Evolutionary conservation across 2,113 vertebrate species (phyloP), one percentile per base, ranked within the genome.

Genomic region (Anhinga anhinga): DNA sequence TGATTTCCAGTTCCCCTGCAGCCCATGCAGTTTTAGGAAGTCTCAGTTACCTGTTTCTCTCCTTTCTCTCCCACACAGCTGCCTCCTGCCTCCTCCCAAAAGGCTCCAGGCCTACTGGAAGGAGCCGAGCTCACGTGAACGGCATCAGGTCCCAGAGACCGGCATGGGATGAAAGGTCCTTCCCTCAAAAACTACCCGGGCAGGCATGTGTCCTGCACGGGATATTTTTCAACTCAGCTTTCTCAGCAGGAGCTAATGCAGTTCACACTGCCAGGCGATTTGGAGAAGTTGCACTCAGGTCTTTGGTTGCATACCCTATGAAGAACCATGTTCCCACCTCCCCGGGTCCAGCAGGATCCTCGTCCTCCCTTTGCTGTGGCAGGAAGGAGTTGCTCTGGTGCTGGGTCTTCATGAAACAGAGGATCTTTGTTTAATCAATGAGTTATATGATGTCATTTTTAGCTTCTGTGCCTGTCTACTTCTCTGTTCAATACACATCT

Each of bases 331-430:
- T n/a, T 63, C 50, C 49, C 45, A 58, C 30, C 59, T 70, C 49
- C 40, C 12, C 0, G 0, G 11, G 10, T 17, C 66, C 5, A 1
- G 5, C 34, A 77, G 76, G 38, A 61, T 49, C 58, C 29, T 66
- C 21, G 23, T 82, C 38, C 42, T 80, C 32, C n/a, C 34, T 58
- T 42, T 29, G 26, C 45, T 44, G 21, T 26, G 50, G 34, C 49
- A 62, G 45, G 65, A 50, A 88, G 61, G 14, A 70, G 59, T 32
- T 4, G 2, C 30, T 61, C 42, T 2, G 11, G 45, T 2, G 5
- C 45, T 65, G 65, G 45, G 25, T 58, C 49, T 92, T 62, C 36
- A n/a, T 9, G 22, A 76, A 80, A 52, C 25, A 77, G 44, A 7
- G 5, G 34, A 13, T 69, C 19, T 18, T 77, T 25, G 13, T 34